Evolutionary conservation across 2,797 vertebrate genomes (phyloP), one percentile per base, ranked within the genome.

Genomic region (Pangasius mekongensis): DNA sequence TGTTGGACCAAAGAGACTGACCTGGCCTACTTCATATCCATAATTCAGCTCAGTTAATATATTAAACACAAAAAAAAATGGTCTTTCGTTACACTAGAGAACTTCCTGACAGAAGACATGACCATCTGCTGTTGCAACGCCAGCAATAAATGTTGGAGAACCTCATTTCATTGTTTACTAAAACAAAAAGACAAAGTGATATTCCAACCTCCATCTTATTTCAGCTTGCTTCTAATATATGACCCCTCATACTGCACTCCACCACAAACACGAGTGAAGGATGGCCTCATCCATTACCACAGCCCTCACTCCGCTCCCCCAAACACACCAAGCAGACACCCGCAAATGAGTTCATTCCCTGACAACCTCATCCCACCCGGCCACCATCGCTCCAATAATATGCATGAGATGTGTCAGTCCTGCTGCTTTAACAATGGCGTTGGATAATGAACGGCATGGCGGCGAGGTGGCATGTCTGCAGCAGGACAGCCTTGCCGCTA

Each of bases 401-500:
- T 93, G 89, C 94, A 90, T 90, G 94, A 95, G 93, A 91, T 82
- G 92, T 94, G 93, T 96, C 95, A 95, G 93, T 90, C 91, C 91
- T 89, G 91, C 82, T 91, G 93, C 89, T 90, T 91, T 93, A 93
- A 95, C 94, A 95, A 94, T 93, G 93, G 94, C 91, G 91, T 91
- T 60, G 91, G 93, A 93, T 95, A 95, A 96, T 94, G 94, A 95
- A 94, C 94, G 90, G 94, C 89, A 83, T 10, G 73, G 92, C 92
- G 91, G 83, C 89, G 88, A 88, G 91, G 92, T 90, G 92, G 86
- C 88, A 88, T 83, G 85, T 88, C 92, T 90, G 92, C 87, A 89
- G 60, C 27, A 52, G 87, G 83, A 97, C 97, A 96, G 95, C 96
- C 93, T 92, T 92, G 94, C 94, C 93, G 94, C 95, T 94, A 96